phyloP scores from a whole-genome alignment of 2,797 vertebrate species.

The Synaphobranchus kaupii region DNA sequence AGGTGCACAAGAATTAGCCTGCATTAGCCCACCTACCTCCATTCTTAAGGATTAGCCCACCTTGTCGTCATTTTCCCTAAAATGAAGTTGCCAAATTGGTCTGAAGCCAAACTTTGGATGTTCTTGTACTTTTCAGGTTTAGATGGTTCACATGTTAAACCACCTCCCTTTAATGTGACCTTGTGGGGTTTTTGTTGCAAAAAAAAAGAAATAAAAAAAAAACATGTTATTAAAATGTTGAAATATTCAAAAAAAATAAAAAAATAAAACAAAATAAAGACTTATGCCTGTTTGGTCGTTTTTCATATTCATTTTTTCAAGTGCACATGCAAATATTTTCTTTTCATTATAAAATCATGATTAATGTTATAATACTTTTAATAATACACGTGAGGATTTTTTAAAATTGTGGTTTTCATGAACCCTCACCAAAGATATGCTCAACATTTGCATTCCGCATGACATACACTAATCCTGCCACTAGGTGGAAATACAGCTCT shows the following conservation, averaged over 20 bases:
- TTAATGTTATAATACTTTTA: neutral
- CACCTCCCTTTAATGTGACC: constrained; percentile 65
- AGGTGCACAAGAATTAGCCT: constrained; percentile 29
- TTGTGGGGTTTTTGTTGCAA: constrained; percentile 57
- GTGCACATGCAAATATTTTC: neutral
- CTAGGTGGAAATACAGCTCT: neutral
- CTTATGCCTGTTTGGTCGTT: neutral
- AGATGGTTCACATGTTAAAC: constrained; percentile 68
- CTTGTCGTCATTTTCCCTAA: constrained; percentile 51
- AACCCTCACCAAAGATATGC: neutral
- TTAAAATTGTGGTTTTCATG: neutral
- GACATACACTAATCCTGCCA: neutral
- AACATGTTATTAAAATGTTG: constrained; percentile 67
- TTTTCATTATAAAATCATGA: neutral
- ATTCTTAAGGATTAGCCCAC: constrained; percentile 37
- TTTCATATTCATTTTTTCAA: neutral
- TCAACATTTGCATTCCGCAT: neutral
- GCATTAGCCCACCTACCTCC: constrained; percentile 49
- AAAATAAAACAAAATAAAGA: constrained; percentile 55
- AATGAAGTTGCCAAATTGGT: constrained; percentile 70
- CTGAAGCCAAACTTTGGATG: constrained; percentile 62
- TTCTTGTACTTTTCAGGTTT: constrained; percentile 62
- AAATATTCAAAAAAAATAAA: constrained; percentile 67
- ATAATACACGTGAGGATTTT: neutral
- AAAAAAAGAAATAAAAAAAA: constrained; percentile 47